Percentiles rank a stretch among this genome's conserved stretches.
Conservation (phyloP, 2,113 vertebrate genomes). For the Chaetodon trifascialis region DNA sequence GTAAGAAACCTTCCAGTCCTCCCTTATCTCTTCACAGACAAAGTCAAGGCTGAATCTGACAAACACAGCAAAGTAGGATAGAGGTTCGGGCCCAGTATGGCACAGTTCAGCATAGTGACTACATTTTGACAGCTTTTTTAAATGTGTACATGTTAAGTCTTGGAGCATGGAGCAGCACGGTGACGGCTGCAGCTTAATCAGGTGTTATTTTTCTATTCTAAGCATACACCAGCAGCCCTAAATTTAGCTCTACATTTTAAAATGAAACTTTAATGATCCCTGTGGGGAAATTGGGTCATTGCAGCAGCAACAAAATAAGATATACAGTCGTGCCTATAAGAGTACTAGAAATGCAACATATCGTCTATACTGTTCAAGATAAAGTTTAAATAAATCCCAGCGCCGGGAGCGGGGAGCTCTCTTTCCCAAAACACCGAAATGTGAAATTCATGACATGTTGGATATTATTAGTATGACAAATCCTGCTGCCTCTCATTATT, state of each 20-base stretch:
- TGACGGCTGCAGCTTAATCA: constrained; percentile 31
- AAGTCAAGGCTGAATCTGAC: constrained; percentile 30
- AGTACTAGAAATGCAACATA: background rate
- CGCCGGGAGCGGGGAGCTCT: background rate
- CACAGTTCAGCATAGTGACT: constrained; percentile 10
- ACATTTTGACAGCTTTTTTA: constrained; percentile 35
- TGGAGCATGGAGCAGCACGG: background rate
- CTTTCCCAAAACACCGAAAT: constrained; percentile 17
- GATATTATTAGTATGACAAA: constrained; percentile 10
- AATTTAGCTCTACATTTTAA: constrained; percentile 38
- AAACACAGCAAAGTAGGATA: constrained; percentile 31
- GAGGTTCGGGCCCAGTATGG: constrained; percentile 21
- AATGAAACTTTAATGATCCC: constrained; percentile 53
- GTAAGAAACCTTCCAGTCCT: constrained; percentile 19
- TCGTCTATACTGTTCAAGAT: background rate
- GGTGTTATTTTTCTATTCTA: constrained; percentile 25
- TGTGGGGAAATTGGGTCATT: constrained; percentile 47
- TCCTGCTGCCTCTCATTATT: background rate
- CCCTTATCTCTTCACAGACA: constrained; percentile 44
- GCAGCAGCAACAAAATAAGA: constrained; percentile 34
- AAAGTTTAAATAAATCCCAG: constrained; percentile 17
- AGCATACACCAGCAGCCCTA: constrained; percentile 17
- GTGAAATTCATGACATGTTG: constrained; percentile 34
- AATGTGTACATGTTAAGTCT: constrained; percentile 17
- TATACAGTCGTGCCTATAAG: background rate